Percentiles rank a stretch among this genome's conserved stretches.
Evolutionary conservation across 2,888 invertebrate genomes (phyloP).

Genomic region (Sinodicranocentrus sp.): DNA sequence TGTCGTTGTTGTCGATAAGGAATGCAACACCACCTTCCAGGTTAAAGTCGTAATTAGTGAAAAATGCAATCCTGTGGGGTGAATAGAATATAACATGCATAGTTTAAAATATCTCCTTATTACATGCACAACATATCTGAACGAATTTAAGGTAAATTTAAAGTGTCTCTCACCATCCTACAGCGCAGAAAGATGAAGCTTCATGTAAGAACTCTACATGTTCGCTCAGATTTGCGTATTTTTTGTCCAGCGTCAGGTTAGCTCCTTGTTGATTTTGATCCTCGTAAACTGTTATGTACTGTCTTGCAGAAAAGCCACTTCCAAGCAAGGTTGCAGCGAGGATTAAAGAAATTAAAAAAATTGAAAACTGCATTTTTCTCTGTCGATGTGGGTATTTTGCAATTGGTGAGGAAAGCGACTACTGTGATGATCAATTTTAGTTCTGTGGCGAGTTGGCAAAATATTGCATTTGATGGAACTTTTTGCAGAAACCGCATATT

Average conservation of each 20-base stretch:
- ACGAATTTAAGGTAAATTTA: too few species aligned
- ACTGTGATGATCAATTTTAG: too few species aligned
- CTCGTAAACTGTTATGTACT: conserved; percentile 50
- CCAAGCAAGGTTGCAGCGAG: not conserved
- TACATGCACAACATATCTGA: not conserved
- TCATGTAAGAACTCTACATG: conserved; percentile 44
- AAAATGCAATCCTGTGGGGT: conserved; percentile 48
- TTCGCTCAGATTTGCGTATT: conserved; percentile 48
- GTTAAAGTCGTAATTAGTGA: conserved; percentile 44
- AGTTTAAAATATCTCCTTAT: not conserved
- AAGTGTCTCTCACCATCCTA: conserved; percentile 54
- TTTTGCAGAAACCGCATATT: too few species aligned
- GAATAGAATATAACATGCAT: conserved; percentile 5
- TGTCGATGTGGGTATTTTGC: too few species aligned
- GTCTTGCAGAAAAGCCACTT: not conserved
- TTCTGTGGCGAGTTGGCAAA: too few species aligned
- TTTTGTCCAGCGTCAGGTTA: conserved; percentile 41
- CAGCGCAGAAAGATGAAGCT: conserved; percentile 52
- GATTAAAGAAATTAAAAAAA: not conserved
- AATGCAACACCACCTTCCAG: conserved; percentile 51
- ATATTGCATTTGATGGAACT: too few species aligned
- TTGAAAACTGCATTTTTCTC: not conserved
- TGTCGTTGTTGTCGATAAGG: conserved; percentile 43
- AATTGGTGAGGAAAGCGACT: too few species aligned
- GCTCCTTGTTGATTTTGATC: conserved; percentile 30